Percentiles rank a stretch among this genome's conserved stretches.
These are phyloP conservation scores for Poeciliopsis presidionis DNA, from an alignment of 2,797 vertebrate genomes.

Conservation along the genomic window DNA sequence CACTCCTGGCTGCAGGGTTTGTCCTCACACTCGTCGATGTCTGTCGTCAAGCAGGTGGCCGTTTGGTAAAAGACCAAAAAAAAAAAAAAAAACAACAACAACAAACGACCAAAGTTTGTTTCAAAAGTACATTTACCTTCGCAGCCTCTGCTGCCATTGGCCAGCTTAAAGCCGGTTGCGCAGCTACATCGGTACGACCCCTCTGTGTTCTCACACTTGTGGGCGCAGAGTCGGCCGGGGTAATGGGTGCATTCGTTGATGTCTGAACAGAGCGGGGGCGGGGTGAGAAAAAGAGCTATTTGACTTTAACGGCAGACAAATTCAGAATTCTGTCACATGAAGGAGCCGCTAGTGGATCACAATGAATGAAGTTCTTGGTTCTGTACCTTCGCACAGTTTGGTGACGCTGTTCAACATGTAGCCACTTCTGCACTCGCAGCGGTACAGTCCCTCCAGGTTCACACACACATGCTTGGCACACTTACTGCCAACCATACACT, in stretches of 20 bases:
- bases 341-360: background rate
- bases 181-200: slow-evolving; percentile 92
- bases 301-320: background rate
- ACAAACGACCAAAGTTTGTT: background rate
- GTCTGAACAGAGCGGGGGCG: slow-evolving; percentile 73
- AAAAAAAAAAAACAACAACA: too few species aligned
- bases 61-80: background rate
- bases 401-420: slow-evolving; percentile 87
- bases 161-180: slow-evolving; percentile 86
- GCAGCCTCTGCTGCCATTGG: slow-evolving; percentile 84
- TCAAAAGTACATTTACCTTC: slow-evolving; percentile 78
- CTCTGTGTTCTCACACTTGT: slow-evolving; percentile 90
- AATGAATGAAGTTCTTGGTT: background rate
- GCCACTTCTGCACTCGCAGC: slow-evolving; percentile 87
- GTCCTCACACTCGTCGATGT: slow-evolving; percentile 88
- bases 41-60: slow-evolving; percentile 64
- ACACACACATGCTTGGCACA: slow-evolving; percentile 85
- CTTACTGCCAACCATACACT: slow-evolving; percentile 80
- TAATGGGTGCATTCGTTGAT: slow-evolving; percentile 89
- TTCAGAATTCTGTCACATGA: background rate
- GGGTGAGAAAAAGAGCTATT: background rate
- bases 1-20: slow-evolving; percentile 92
- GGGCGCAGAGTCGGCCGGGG: slow-evolving; percentile 86
- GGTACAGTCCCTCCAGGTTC: slow-evolving; percentile 87
- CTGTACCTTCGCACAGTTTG: slow-evolving; percentile 85